These are phyloP conservation scores for Plecotus auritus DNA, from an alignment of 2,113 vertebrate genomes.

Conservation along the genomic window DNA sequence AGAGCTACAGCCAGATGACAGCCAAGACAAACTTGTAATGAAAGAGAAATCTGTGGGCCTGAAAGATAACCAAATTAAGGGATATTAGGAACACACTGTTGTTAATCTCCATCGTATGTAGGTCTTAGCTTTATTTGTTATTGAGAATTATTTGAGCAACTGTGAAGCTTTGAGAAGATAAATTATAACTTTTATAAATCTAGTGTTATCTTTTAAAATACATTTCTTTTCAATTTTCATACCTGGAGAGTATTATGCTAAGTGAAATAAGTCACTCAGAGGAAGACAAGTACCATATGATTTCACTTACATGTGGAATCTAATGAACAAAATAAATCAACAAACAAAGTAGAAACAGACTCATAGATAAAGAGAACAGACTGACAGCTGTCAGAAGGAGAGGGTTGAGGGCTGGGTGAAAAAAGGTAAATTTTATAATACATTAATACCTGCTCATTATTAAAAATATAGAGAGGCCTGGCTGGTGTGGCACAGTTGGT, in stretches of 20 bases:
- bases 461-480: background rate
- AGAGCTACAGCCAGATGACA: background rate
- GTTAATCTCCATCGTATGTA: background rate
- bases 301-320: background rate
- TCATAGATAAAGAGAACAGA: background rate
- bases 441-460: constrained; percentile 40
- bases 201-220: constrained; percentile 28
- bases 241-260: background rate
- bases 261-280: background rate
- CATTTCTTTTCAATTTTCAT: constrained; percentile 36
- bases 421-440: constrained; percentile 23
- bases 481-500: no score
- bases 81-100: background rate
- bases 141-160: constrained; percentile 28
- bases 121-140: background rate
- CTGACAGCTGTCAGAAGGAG: background rate
- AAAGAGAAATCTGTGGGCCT: background rate
- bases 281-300: background rate
- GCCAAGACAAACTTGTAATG: background rate
- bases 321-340: background rate
- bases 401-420: background rate
- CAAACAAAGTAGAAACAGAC: background rate
- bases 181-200: constrained; percentile 33
- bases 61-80: constrained; percentile 31
- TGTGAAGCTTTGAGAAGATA: constrained; percentile 12